Base-by-base conservation (phyloP, 2,797 vertebrate genomes). In the Nothura maculosa region DNA sequence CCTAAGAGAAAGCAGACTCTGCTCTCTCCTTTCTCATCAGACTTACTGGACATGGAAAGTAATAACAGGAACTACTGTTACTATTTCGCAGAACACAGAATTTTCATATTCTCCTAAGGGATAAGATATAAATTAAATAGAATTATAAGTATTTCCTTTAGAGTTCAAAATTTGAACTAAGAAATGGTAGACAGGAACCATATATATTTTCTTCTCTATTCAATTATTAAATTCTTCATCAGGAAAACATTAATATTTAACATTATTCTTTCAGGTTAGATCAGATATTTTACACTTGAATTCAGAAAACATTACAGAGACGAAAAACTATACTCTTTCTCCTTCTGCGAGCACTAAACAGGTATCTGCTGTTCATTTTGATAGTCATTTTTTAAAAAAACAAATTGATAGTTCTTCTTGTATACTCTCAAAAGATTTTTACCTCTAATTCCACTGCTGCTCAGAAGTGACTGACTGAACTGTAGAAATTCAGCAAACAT, bases 201-300 rank as follows among this genome's bases (percentile, higher is more conserved):
- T 62, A 2, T 25, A n/a, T 62, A 10, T 54, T n/a, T 55, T 54
- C n/a, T 55, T 66, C 5, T 81, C 81, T 70, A 14, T 40, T 75
- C 22, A 84, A 50, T 81, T 11, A 66, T 43, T 75, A 42, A 88
- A 6, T 12, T 73, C n/a, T 25, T 89, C 19, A 72, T n/a, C 1
- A 22, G 24, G 28, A 12, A 64, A 64, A 61, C 50, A 17, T 52
- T 52, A 38, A 5, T 30, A 2, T 0, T n/a, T 88, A 92, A 52
- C 3, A 6, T 58, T 77, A 91, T 64, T 61, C 24, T 93, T 95
- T 85, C 72, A 95, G 90, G 25, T 88, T 80, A 22, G 6, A 22
- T 47, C 63, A 22, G 25, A 12, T 60, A 50, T 81, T 67, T 50
- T 70, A 12, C 48, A 63, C 70, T 30, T 25, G 55, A 92, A 79